A percentile compares a stretch with the other conserved stretches of the same genome.
Evolutionary conservation across 2,797 vertebrate species (phyloP).

Genomic region (Saguinus oedipus): DNA sequence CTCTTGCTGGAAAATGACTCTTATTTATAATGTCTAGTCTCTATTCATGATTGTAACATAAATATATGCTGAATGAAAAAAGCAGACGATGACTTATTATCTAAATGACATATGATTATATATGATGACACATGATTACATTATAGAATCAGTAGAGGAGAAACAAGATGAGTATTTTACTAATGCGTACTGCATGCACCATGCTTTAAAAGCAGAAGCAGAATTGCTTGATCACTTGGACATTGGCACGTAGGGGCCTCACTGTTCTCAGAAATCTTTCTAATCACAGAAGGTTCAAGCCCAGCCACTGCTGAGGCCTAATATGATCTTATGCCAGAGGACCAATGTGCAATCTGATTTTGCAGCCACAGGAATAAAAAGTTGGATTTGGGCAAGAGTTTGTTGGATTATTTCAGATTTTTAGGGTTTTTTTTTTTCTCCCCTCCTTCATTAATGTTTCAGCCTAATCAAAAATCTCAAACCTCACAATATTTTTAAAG

Average conservation of each 20-base stretch:
- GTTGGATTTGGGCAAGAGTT: conserved; percentile 58
- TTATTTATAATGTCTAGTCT: background rate
- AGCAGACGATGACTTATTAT: background rate
- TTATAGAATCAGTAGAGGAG: background rate
- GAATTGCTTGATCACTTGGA: background rate
- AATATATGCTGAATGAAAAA: background rate
- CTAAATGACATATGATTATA: background rate
- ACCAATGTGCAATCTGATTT: conserved; percentile 40
- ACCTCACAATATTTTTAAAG: background rate
- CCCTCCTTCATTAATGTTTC: conserved; percentile 53
- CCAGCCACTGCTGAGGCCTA: background rate
- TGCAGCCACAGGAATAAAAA: conserved; percentile 44
- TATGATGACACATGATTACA: background rate
- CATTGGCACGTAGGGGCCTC: background rate
- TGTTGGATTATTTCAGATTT: conserved; percentile 72
- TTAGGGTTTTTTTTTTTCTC: conserved; percentile 73
- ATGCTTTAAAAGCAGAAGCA: background rate
- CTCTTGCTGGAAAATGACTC: conserved; percentile 6
- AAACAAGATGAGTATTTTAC: background rate
- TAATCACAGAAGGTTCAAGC: background rate
- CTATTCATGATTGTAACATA: background rate
- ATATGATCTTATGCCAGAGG: background rate
- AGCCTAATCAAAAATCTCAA: conserved; percentile 41
- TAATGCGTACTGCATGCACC: too few species aligned
- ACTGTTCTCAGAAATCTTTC: conserved; percentile 9